Evolutionary conservation across 2,797 vertebrate genomes (phyloP), one percentile per base, ranked within the genome.

Genomic region (Channa striata): DNA sequence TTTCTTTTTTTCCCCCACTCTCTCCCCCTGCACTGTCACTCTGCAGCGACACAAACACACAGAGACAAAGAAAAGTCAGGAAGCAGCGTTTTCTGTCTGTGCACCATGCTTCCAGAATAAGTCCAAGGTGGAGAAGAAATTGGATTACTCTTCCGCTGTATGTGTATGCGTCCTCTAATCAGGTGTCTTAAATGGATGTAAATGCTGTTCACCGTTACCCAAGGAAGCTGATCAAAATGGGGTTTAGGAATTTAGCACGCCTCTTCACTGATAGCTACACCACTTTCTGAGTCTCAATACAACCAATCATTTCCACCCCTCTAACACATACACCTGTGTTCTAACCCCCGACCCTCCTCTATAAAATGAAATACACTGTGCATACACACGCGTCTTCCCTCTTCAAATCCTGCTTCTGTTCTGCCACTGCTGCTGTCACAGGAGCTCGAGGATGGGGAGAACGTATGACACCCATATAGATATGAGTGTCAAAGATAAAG

Each of bases 381-480:
- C 48, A 49, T 4, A 40, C 25, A 56, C 44, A 34, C 30, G 52
- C 36, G 52, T 44, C 34, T 39, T 59, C 46, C 52, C 51, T 57
- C 59, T 44, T 62, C 43, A 83, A 64, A 70, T 74, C 62, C 53
- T 61, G 49, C 67, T 43, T 33, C 50, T 56, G 67, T 62, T 69
- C 62, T 56, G 40, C 83, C 51, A 61, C 20, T 21, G 57, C 61
- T 63, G 51, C 75, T 82, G 85, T 81, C 76, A 72, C 69, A 17
- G 53, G 13, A 56, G 64, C 64, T 58, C 3, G 34, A 19, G 72
- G 64, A 71, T 58, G 68, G 48, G 39, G 64, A 65, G 81, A 77
- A 67, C 59, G 59, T 82, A 78, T 85, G 83, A 83, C 78, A 84
- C 74, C 76, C 73, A 60, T 75, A 87, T 72, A 89, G 85, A 89